These are phyloP conservation scores for Xenentodon cancila DNA, from an alignment of 2,797 vertebrate genomes.

Conservation along the genomic window DNA sequence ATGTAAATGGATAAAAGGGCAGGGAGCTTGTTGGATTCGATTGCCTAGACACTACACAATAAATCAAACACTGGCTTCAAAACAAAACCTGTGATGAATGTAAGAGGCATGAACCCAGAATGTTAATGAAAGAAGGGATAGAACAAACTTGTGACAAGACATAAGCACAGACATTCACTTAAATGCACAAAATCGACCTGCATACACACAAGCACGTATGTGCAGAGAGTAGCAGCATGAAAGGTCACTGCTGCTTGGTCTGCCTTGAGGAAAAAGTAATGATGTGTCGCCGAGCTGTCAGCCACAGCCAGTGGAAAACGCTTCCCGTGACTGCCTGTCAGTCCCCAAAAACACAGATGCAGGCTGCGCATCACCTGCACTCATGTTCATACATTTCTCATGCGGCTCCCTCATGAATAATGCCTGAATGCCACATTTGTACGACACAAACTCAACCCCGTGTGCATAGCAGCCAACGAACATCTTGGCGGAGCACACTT, in stretches of 20 bases:
- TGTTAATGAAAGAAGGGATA: slow-evolving; percentile 35
- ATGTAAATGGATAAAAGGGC: slow-evolving; percentile 17
- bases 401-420: slow-evolving; percentile 1
- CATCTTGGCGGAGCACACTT: slow-evolving; percentile 6
- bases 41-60: slow-evolving; percentile 4
- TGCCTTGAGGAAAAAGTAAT: slow-evolving; percentile 68
- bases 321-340: slow-evolving; percentile 19
- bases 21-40: not conserved
- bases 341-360: slow-evolving; percentile 8
- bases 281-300: slow-evolving; percentile 73
- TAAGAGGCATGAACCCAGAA: slow-evolving; percentile 18
- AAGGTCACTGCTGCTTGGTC: slow-evolving; percentile 68
- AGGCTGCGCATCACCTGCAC: not conserved
- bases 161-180: not conserved
- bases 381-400: not conserved
- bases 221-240: slow-evolving; percentile 54
- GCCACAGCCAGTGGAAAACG: slow-evolving; percentile 52
- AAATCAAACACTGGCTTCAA: slow-evolving; percentile 5
- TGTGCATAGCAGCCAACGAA: slow-evolving; percentile 27
- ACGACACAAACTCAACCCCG: slow-evolving; percentile 21
- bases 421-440: slow-evolving; percentile 7
- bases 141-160: not conserved
- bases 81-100: slow-evolving; percentile 29
- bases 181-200: slow-evolving; percentile 3
- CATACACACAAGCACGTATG: slow-evolving; percentile 16